Evolutionary conservation across 2,113 vertebrate species (phyloP), one percentile per base, ranked within the genome.

Genomic region (Carassius carassius): DNA sequence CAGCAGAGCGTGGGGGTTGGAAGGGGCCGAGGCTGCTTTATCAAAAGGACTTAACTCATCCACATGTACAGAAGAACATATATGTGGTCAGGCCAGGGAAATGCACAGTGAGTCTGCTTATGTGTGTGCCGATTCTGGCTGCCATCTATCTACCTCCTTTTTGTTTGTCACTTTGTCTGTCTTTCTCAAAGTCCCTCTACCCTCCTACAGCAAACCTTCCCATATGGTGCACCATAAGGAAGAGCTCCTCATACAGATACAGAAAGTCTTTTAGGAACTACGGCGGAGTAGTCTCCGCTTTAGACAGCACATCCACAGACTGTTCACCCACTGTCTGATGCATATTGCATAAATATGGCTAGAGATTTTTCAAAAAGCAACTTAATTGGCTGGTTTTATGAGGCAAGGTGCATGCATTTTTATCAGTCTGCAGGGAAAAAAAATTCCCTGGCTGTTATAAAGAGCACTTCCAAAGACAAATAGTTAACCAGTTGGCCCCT

Each of bases 181-280:
- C 65, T 85, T 51, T 75, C 63, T 87, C 85, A 65, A 82, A 85
- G 56, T 84, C 23, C 73, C 73, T 54, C 47, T 37, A 14, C 17
- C 25, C 74, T 32, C 16, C 73, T 44, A 44, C 58, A 25, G 25
- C 67, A 69, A 35, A 37, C 79, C 60, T 60, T 67, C 65, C 82
- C 86, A 90, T 87, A 88, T 86, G 86, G 85, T 37, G 80, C 79
- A 54, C 78, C 83, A 90, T 87, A 87, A 77, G 87, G 87, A 81
- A 82, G 29, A 56, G 51, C 84, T 86, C 58, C 73, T 69, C 69
- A 47, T 81, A 85, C 60, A 83, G 21, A 81, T 2, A 86, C 65
- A 80, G 25, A 44, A 25, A 72, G 17, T 80, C 84, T 85, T 65
- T 58, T 69, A 84, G 51, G n/a, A 60, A 72, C 51, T 81, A 17